Base-by-base conservation (phyloP, 2,888 invertebrate genomes). In the Noctua janthe region DNA sequence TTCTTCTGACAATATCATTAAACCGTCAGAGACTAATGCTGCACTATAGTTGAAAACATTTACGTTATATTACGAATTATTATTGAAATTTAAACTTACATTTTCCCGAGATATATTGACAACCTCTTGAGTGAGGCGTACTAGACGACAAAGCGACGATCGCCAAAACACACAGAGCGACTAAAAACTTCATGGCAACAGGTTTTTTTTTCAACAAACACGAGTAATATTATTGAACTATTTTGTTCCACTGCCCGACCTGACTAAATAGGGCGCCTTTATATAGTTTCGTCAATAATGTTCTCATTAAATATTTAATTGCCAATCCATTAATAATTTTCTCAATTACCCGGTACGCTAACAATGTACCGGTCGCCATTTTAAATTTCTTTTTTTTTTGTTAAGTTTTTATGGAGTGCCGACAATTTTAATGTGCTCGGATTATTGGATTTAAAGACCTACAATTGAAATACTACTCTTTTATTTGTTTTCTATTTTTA, bases 51-150 rank as follows among this genome's bases (percentile, higher is more conserved):
- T 4, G 3, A 15, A 49, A 13, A 49, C 15, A 15, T 49, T 49
- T 13, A 13, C 5, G 0, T 49, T 49, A 49, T 15, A 49, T 13
- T 49, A 62, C 2, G 13, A n/a, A 59, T 15, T 35, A 64, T 8
- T 64, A 35, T 64, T 64, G 1, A 35, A 35, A 8, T 4, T 64
- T 49, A 49, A 49, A 64, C 81, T 81, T 77, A 81, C 81, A 87
- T 83, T 35, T 84, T 76, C 20, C 69, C 47, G 88, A n/a, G 6
- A 90, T 82, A 39, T 93, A 95, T 3, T 89, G 90, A 62, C 95
- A 95, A 0, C 95, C 95, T 4, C 94, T 87, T 0, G 92, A 72
- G 1, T 76, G 69, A 6, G 91, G 88, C 0, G 80, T 87, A 6
- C 91, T 89, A 15, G 90, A 67, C 0, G 90, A 86, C 66, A 91